Percentiles rank a stretch among this genome's conserved stretches.
These are phyloP conservation scores for Celastrina argiolus DNA, from an alignment of 2,888 invertebrate genomes.

Conservation along the genomic window DNA sequence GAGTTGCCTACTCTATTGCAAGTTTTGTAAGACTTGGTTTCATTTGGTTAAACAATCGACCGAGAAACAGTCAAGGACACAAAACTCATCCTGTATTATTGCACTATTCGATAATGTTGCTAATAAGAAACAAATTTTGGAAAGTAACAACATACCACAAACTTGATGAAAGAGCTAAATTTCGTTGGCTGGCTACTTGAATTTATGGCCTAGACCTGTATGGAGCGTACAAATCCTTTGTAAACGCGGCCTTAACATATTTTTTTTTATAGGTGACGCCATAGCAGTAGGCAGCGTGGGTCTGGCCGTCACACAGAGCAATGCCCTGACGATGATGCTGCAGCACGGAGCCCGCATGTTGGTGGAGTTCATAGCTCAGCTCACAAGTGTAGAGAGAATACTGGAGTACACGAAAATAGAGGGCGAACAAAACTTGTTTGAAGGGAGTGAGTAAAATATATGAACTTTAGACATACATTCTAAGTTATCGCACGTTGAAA, in stretches of 20 bases:
- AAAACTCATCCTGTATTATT: too few relatives aligned
- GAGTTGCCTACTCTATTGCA: too few relatives aligned
- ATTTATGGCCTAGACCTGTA: too few relatives aligned
- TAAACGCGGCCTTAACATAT: background rate
- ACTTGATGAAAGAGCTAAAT: too few relatives aligned
- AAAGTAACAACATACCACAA: too few relatives aligned
- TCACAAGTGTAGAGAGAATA: slow-evolving; percentile 90
- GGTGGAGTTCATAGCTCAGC: slow-evolving; percentile 87
- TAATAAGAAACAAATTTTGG: too few relatives aligned
- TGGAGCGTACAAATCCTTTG: too few relatives aligned
- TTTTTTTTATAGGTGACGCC: slow-evolving; percentile 43
- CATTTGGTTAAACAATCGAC: too few relatives aligned
- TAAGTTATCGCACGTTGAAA: background rate
- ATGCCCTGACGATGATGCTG: slow-evolving; percentile 78
- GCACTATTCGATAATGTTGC: too few relatives aligned
- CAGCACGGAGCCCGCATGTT: slow-evolving; percentile 91
- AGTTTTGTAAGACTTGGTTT: too few relatives aligned
- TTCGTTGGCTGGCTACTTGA: too few relatives aligned
- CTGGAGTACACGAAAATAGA: slow-evolving; percentile 87
- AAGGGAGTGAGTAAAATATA: slow-evolving; percentile 53
- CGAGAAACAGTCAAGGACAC: too few relatives aligned
- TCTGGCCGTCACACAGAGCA: slow-evolving; percentile 81
- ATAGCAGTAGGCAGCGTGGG: slow-evolving; percentile 79
- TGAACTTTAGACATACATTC: slow-evolving; percentile 26
- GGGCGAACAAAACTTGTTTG: slow-evolving; percentile 75